phyloP scores from a whole-genome alignment of 2,888 invertebrate genomes.

The Acronicta alni region DNA sequence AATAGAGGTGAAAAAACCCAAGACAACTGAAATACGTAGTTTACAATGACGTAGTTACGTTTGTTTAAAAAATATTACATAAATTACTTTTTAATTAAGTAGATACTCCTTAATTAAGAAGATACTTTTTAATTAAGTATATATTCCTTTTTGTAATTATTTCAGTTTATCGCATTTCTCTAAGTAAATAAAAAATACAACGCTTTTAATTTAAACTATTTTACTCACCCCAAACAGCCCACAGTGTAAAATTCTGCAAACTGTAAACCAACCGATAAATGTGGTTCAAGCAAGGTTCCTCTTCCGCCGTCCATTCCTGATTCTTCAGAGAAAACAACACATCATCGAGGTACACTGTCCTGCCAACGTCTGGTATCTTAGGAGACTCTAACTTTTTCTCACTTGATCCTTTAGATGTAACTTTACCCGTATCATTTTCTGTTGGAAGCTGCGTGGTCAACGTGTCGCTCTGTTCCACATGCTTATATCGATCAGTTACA shows the following conservation, averaged over 20 bases:
- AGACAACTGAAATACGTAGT: no score
- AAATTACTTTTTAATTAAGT: no score
- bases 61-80: no score
- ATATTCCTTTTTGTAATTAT: no score
- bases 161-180: background rate
- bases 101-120: no score
- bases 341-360: constrained; percentile 78
- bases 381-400: constrained; percentile 50
- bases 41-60: no score
- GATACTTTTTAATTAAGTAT: no score
- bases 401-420: constrained; percentile 27
- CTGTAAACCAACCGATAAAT: constrained; percentile 73
- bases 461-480: constrained; percentile 19
- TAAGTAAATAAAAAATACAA: no score
- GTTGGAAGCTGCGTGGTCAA: constrained; percentile 22
- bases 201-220: background rate
- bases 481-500: constrained; percentile 57
- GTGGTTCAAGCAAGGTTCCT: constrained; percentile 75
- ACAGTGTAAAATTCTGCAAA: constrained; percentile 87
- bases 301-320: constrained; percentile 77
- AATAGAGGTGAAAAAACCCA: no score
- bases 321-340: constrained; percentile 75
- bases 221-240: constrained; percentile 89
- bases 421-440: constrained; percentile 44
- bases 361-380: constrained; percentile 57